Percentiles rank a stretch among this genome's conserved stretches.
Conservation (phyloP, 2,888 invertebrate genomes). For the Tillus elongatus region DNA sequence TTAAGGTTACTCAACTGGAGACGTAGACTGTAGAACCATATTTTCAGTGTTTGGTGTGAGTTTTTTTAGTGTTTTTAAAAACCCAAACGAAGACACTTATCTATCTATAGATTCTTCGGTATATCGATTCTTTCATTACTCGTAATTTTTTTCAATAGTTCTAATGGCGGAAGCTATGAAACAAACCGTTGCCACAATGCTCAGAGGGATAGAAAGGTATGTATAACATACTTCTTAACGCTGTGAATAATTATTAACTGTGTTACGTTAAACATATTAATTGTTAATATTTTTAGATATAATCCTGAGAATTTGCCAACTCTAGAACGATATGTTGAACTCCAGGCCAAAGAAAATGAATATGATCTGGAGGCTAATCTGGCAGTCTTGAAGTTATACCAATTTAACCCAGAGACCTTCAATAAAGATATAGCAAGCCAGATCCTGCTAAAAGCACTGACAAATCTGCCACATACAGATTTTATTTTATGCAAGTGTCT, state of each 20-base stretch:
- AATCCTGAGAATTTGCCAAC: constrained; percentile 91
- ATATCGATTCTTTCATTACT: too few relatives aligned
- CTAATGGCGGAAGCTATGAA: constrained; percentile 83
- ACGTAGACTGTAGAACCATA: too few relatives aligned
- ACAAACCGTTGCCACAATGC: constrained; percentile 74
- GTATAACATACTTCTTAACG: constrained; percentile 8
- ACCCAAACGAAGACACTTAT: too few relatives aligned
- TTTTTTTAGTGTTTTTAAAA: too few relatives aligned
- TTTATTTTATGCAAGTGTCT: constrained; percentile 97
- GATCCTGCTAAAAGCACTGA: constrained; percentile 89
- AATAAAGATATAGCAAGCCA: constrained; percentile 77
- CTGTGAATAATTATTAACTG: too few relatives aligned
- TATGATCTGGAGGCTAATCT: constrained; percentile 97
- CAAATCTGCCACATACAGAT: constrained; percentile 95
- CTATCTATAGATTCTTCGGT: too few relatives aligned
- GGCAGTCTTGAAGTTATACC: constrained; percentile 92
- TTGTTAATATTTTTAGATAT: constrained; percentile 75
- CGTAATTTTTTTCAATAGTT: too few relatives aligned
- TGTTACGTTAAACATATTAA: constrained; percentile 17
- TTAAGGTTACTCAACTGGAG: too few relatives aligned
- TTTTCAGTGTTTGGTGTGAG: too few relatives aligned
- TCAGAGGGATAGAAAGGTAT: constrained; percentile 89
- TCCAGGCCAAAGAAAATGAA: constrained; percentile 85
- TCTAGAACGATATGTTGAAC: constrained; percentile 85
- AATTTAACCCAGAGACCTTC: constrained; percentile 85